Evolutionary conservation across 2,888 invertebrate species (phyloP).

Genomic region (Calameuta idolon): DNA sequence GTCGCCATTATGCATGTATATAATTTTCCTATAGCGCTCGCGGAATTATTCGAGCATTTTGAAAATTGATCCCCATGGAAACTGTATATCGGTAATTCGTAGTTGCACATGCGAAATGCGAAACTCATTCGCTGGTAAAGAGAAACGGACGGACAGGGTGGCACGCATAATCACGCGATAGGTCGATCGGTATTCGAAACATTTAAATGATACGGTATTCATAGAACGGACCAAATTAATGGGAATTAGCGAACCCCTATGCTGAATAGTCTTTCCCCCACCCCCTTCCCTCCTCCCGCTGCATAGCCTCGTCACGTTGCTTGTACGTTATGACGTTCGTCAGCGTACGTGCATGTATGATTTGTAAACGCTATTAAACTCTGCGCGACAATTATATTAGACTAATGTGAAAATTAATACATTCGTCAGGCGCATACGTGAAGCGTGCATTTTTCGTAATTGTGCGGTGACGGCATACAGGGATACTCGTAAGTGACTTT

Average conservation of each 20-base stretch:
- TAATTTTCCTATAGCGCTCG: background rate
- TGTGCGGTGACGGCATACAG: background rate
- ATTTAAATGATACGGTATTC: constrained; percentile 42
- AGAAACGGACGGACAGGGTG: constrained; percentile 8
- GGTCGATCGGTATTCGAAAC: constrained; percentile 40
- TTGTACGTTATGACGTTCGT: constrained; percentile 1
- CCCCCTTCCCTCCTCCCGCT: background rate
- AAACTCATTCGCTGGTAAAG: constrained; percentile 4
- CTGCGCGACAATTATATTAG: constrained; percentile 12
- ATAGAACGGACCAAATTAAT: constrained; percentile 40
- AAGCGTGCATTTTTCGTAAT: background rate
- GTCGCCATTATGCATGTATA: background rate
- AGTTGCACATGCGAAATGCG: background rate
- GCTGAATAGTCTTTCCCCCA: constrained; percentile 7
- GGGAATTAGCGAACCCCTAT: constrained; percentile 35
- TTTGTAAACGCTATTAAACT: constrained; percentile 15
- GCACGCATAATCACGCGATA: constrained; percentile 30
- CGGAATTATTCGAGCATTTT: background rate
- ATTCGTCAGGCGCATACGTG: constrained; percentile 11
- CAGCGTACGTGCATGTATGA: constrained; percentile 5
- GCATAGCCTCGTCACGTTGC: constrained; percentile 8
- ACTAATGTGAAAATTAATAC: constrained; percentile 19
- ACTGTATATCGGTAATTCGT: background rate
- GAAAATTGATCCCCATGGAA: background rate
- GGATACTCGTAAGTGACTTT: background rate